phyloP scores from a whole-genome alignment of 2,113 vertebrate genomes.

The Antechinus flavipes region DNA sequence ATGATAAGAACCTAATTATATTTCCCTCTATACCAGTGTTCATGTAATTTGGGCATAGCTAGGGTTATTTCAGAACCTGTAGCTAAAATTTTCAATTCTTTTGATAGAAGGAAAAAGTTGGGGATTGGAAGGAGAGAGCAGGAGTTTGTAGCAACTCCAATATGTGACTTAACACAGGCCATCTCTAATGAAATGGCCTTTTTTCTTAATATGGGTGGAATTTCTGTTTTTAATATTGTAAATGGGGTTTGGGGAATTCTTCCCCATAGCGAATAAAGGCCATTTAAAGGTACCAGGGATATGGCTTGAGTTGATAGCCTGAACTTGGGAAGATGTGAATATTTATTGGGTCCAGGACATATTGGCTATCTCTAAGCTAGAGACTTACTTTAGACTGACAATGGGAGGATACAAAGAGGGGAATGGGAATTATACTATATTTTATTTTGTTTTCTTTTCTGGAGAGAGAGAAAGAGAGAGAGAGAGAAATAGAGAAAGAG shows the following conservation, averaged over 20 bases:
- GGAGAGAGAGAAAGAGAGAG: not conserved
- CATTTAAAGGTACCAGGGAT: not conserved
- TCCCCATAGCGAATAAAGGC: not conserved
- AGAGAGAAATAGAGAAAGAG: too few relatives aligned
- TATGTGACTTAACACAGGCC: not conserved
- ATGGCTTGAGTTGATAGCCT: not conserved
- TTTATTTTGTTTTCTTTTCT: not conserved
- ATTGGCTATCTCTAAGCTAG: not conserved
- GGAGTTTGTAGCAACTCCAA: not conserved
- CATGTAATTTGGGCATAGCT: not conserved
- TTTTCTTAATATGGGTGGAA: not conserved
- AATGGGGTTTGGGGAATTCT: not conserved
- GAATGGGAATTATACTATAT: not conserved
- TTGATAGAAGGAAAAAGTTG: not conserved
- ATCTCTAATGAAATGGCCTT: not conserved
- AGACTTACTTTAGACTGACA: not conserved
- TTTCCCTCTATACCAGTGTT: not conserved
- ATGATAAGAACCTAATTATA: not conserved
- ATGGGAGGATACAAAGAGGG: not conserved
- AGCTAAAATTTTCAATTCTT: not conserved
- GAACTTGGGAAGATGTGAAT: not conserved
- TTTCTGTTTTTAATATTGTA: not conserved
- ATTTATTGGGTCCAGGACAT: not conserved
- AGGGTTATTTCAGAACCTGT: not conserved
- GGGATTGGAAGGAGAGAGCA: not conserved